Evolutionary conservation across 2,797 vertebrate species (phyloP), one percentile per base, ranked within the genome.

Genomic region (Neosilurus hyrtlii): DNA sequence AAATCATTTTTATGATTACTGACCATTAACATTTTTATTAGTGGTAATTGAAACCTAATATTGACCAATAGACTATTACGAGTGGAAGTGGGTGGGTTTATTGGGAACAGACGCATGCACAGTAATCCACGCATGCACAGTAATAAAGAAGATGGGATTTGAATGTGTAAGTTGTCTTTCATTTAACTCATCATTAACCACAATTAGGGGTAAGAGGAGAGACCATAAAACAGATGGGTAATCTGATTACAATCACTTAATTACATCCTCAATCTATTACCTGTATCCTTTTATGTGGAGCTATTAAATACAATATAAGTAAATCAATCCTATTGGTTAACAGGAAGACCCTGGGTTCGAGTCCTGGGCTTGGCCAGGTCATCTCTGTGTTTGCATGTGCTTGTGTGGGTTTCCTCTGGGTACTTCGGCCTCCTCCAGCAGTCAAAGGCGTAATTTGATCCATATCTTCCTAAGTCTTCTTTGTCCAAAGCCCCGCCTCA

Each of bases 121-220:
- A n/a, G n/a, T n/a, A 9, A 49, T 24, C 52, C 14, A 18, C 16
- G 30, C 30, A 67, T 3, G 8, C 35, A 43, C 18, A 12, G 12
- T 22, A 70, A 12, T 70, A 20, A 30, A 54, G 26, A 74, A 8
- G 49, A 72, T 16, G 14, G 12, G 26, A 16, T 26, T 26, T 6
- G 24, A 70, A 26, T 26, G n/a, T 54, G 49, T 68, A n/a, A 56
- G 72, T 30, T 73, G 71, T 30, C 52, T 20, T 35, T 57, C 52
- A 35, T 74, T 74, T 74, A 74, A 74, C 24, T 74, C 16, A 1
- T 74, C 72, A 35, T 74, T 75, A 57, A 37, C 26, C 54, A 14
- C 54, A 26, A 75, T 22, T 59, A 75, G 30, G 18, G 12, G 7
- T 14, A 37, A 6, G 30, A 75, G 1, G 56, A n/a, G 20, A 75